phyloP scores from a whole-genome alignment of 2,888 invertebrate species.

The Apocheima hispidaria region DNA sequence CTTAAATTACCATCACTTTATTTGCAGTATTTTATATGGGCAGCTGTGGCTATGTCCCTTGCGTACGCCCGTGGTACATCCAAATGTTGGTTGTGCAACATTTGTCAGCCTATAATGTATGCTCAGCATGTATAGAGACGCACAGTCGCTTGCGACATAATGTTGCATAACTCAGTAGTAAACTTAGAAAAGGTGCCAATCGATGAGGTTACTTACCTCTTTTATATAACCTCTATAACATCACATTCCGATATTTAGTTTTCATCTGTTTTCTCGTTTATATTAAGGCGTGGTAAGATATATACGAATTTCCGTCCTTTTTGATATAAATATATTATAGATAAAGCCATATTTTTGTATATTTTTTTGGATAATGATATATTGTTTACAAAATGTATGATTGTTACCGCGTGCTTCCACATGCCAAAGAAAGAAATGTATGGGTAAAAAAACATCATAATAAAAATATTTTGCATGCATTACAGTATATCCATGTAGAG shows the following conservation, averaged over 20 bases:
- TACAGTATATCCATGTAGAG: conserved; percentile 53
- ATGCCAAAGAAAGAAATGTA: conserved; percentile 80
- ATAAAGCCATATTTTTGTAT: conserved; percentile 59
- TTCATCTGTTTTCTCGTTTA: conserved; percentile 21
- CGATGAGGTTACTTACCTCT: conserved; percentile 23
- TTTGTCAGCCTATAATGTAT: conserved; percentile 29
- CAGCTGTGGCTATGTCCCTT: conserved; percentile 9
- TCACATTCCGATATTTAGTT: conserved; percentile 26
- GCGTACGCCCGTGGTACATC: conserved; percentile 13
- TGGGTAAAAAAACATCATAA: conserved; percentile 68
- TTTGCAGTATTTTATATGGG: neutral
- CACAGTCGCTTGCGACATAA: conserved; percentile 23
- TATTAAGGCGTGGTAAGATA: conserved; percentile 33
- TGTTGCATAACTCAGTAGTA: conserved; percentile 23
- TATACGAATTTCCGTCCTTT: conserved; percentile 64
- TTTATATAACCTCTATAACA: conserved; percentile 23
- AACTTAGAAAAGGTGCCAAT: conserved; percentile 34
- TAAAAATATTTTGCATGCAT: conserved; percentile 68
- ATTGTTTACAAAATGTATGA: conserved; percentile 36
- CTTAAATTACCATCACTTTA: no score
- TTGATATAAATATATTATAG: conserved; percentile 37
- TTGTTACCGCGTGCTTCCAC: conserved; percentile 61
- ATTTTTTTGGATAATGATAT: conserved; percentile 35
- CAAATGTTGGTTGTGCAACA: conserved; percentile 22
- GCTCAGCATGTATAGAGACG: conserved; percentile 8